Conservation (phyloP, 2,113 vertebrate species). For the Orcinus orca region DNA sequence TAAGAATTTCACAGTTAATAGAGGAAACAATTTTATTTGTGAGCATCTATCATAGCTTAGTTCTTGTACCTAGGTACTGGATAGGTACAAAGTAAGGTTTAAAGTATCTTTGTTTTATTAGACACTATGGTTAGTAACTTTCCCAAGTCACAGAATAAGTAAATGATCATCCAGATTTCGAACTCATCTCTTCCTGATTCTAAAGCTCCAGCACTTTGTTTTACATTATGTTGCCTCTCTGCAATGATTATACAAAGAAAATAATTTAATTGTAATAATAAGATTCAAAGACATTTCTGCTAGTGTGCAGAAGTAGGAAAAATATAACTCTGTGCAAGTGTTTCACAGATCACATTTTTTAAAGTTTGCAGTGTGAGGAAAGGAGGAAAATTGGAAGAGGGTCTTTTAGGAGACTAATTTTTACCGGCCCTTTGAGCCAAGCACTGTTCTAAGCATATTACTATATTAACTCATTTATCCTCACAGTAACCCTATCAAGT, state of each 20-base stretch:
- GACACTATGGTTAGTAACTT: not conserved
- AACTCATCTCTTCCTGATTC: not conserved
- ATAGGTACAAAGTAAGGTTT: not conserved
- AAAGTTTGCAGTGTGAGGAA: not conserved
- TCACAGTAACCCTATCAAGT: not conserved
- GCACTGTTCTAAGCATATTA: not conserved
- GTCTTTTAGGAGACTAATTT: not conserved
- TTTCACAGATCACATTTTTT: not conserved
- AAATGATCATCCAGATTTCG: not conserved
- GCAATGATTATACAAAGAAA: not conserved
- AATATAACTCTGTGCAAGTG: not conserved
- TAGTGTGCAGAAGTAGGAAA: not conserved
- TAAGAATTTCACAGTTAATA: not conserved
- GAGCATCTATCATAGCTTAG: not conserved
- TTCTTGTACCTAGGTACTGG: not conserved
- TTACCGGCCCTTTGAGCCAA: not conserved
- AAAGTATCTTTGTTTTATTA: not conserved
- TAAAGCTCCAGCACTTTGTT: not conserved
- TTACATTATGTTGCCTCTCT: not conserved
- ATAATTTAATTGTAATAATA: not conserved
- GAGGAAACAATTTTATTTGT: not conserved
- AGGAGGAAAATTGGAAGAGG: not conserved
- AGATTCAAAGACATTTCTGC: not conserved
- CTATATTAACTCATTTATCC: not conserved
- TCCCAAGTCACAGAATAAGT: not conserved